Percentiles rank a stretch among this genome's conserved stretches.
phyloP scores from a whole-genome alignment of 2,888 invertebrate species.

The Sinelater perroti region DNA sequence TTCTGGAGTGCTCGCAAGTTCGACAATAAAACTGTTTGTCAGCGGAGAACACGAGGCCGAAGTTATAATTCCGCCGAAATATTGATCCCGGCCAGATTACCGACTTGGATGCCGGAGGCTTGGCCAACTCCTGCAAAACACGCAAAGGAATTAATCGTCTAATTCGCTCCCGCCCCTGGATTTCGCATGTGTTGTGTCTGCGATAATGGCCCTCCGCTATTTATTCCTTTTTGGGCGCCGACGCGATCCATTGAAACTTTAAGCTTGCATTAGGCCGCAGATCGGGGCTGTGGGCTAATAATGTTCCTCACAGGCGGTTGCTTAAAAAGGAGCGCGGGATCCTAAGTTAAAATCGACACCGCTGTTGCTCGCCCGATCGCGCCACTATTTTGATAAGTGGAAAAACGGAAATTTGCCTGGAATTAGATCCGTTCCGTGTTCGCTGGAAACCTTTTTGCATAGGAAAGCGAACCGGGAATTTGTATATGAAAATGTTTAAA shows the following conservation, averaged over 20 bases:
- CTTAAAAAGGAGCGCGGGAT: too few species aligned
- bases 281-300: too few species aligned
- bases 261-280: too few species aligned
- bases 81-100: constrained; percentile 41
- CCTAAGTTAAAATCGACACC: too few species aligned
- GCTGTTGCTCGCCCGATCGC: too few species aligned
- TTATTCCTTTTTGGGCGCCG: constrained; percentile 21
- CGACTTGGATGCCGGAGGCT: constrained; percentile 41
- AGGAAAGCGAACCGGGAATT: too few species aligned
- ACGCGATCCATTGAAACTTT: constrained; percentile 13
- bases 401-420: too few species aligned
- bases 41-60: constrained; percentile 43
- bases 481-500: too few species aligned
- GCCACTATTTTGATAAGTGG: too few species aligned
- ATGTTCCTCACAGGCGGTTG: too few species aligned
- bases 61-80: constrained; percentile 37
- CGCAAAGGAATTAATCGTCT: constrained; percentile 42
- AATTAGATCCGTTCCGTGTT: too few species aligned
- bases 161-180: constrained; percentile 36
- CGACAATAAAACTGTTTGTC: constrained; percentile 45
- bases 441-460: too few species aligned
- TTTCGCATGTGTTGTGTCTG: constrained; percentile 32
- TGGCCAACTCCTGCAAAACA: constrained; percentile 40
- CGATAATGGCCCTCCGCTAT: constrained; percentile 23
- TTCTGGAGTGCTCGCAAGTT: constrained; percentile 42